phyloP scores from a whole-genome alignment of 2,888 invertebrate genomes.

The Euzophera pinguis region DNA sequence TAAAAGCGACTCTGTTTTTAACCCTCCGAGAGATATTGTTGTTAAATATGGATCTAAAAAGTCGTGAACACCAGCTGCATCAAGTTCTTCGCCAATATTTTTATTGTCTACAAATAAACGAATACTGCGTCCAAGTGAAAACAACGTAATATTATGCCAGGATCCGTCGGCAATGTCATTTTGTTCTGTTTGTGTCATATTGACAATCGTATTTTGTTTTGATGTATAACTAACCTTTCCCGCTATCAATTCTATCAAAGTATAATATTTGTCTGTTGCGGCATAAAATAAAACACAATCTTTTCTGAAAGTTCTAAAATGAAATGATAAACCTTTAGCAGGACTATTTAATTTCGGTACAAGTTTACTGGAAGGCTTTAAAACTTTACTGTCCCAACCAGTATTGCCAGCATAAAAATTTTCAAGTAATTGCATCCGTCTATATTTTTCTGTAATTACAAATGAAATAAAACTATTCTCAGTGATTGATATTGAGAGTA shows the following conservation, averaged over 20 bases:
- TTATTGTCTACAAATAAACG: conserved; percentile 85
- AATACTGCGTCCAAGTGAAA: conserved; percentile 84
- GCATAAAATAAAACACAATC: conserved; percentile 92
- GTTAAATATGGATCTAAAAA: conserved; percentile 95
- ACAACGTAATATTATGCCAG: conserved; percentile 93
- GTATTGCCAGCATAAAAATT: conserved; percentile 87
- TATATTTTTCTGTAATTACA: conserved; percentile 89
- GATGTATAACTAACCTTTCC: conserved; percentile 91
- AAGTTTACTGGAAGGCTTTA: conserved; percentile 45
- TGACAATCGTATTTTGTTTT: conserved; percentile 87
- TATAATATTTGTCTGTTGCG: conserved; percentile 92
- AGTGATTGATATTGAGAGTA: conserved; percentile 89
- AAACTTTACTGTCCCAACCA: conserved; percentile 79
- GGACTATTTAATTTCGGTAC: conserved; percentile 64
- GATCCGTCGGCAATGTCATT: conserved; percentile 86
- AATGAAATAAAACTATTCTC: conserved; percentile 90
- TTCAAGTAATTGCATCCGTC: conserved; percentile 92
- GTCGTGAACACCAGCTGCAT: conserved; percentile 92
- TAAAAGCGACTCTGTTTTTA: conserved; percentile 81
- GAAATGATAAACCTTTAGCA: conserved; percentile 87
- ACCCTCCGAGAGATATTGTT: conserved; percentile 89
- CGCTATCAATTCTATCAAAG: conserved; percentile 87
- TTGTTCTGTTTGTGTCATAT: conserved; percentile 87
- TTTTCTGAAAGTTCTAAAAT: conserved; percentile 88
- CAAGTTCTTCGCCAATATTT: conserved; percentile 90